Evolutionary conservation across 2,113 vertebrate species (phyloP), one percentile per base, ranked within the genome.

Genomic region (Brachyhypopomus gauderio): DNA sequence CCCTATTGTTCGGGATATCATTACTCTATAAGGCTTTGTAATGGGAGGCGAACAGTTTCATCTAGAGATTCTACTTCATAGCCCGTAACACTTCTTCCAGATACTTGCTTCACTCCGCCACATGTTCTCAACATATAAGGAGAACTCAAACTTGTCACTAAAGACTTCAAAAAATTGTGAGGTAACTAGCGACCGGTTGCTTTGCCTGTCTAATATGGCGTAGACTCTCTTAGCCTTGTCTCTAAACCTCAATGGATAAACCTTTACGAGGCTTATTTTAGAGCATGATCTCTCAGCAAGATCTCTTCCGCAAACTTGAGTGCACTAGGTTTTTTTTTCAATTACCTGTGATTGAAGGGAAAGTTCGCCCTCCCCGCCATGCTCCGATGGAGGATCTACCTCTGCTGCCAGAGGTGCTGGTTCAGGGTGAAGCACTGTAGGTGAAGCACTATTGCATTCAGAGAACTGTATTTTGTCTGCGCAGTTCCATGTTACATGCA

Each of bases 21-120:
- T 87, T 73, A 60, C n/a, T 84, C 81, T n/a, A 83, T 83, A 1
- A 83, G 86, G 5, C 77, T 86, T 23, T 79, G 81, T 20, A 79
- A 25, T 60, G 75, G 17, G 59, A 86, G 5, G 7, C 36, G 5
- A 2, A 77, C 64, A 67, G 66, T 41, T 78, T 38, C 78, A 55
- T 81, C 78, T 4, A 81, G 23, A 59, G 56, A 75, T 17, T 81
- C 60, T 0, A 84, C 48, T n/a, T 73, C 36, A 25, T 77, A 74
- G n/a, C 67, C 67, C 45, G 17, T 45, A 6, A 75, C 84, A 9
- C 75, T 78, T 48, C 75, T 78, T 12, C 79, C 69, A 3, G 19
- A 3, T 36, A 62, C 12, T 3, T 69, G 12, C 19, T 62, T 71
- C 2, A 70, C 64, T 55, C 75, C 71, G 0, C 55, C 38, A 7